Percentiles rank a stretch among this genome's conserved stretches.
phyloP scores from a whole-genome alignment of 2,888 invertebrate genomes.

The Lysandra bellargus region DNA sequence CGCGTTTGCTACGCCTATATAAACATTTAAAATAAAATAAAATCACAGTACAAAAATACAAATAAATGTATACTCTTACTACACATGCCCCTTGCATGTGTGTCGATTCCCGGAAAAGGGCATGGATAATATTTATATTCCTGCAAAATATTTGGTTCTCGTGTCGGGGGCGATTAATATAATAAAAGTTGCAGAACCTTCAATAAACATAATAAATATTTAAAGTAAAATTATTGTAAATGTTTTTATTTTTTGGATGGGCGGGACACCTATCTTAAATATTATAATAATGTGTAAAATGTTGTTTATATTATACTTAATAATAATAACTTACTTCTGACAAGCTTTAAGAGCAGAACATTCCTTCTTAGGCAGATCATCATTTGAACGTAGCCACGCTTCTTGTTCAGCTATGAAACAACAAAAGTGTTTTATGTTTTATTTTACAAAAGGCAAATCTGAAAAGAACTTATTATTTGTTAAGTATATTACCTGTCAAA shows the following conservation, averaged over 20 bases:
- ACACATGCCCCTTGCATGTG: neutral
- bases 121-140: too few relatives aligned
- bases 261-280: neutral
- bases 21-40: conserved; percentile 17
- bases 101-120: neutral
- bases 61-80: neutral
- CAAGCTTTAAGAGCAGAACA: conserved; percentile 70
- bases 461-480: neutral
- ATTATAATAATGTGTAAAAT: neutral
- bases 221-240: too few relatives aligned
- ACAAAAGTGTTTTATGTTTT: conserved; percentile 20
- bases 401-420: conserved; percentile 68
- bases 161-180: too few relatives aligned
- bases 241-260: too few relatives aligned
- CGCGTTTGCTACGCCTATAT: conserved; percentile 67
- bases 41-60: neutral
- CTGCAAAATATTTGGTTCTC: too few relatives aligned
- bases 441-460: too few relatives aligned
- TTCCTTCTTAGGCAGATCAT: conserved; percentile 73
- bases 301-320: neutral
- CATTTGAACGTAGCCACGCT: conserved; percentile 71
- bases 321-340: conserved; percentile 66
- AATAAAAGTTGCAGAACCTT: too few relatives aligned
- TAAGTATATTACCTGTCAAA: conserved; percentile 48
- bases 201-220: too few relatives aligned